Evolutionary conservation across 2,888 invertebrate species (phyloP).

Genomic region (Boloria selene): DNA sequence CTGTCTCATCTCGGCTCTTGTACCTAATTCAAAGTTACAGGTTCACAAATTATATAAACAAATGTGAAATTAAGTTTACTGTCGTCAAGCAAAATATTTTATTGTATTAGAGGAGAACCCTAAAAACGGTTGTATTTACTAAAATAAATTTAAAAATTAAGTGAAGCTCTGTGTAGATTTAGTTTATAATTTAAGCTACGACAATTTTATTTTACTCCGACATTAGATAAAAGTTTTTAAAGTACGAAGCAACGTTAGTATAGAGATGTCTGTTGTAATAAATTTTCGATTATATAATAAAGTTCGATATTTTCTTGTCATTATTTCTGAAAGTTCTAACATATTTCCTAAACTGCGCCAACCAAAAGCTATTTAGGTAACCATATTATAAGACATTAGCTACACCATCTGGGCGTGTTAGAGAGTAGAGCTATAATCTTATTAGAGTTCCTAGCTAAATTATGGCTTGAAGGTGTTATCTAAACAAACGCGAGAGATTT

Average conservation of each 20-base stretch:
- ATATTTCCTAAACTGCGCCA: slow-evolving; percentile 40
- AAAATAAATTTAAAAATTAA: too few species aligned
- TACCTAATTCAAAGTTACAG: slow-evolving; percentile 53
- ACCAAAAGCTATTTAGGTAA: slow-evolving; percentile 47
- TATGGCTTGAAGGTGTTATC: slow-evolving; percentile 53
- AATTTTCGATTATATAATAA: slow-evolving; percentile 12
- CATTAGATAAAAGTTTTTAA: too few species aligned
- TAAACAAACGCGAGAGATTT: slow-evolving; percentile 72
- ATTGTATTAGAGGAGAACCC: slow-evolving; percentile 34
- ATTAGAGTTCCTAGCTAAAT: slow-evolving; percentile 50
- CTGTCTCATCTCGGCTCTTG: slow-evolving; percentile 20
- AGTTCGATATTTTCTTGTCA: slow-evolving; percentile 24
- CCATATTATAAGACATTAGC: slow-evolving; percentile 45
- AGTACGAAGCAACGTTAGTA: background rate
- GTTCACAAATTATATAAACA: slow-evolving; percentile 63
- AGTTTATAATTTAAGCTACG: too few species aligned
- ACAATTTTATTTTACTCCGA: too few species aligned
- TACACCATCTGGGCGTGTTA: slow-evolving; percentile 44
- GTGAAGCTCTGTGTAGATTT: too few species aligned
- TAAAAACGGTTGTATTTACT: too few species aligned
- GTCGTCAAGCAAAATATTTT: slow-evolving; percentile 58
- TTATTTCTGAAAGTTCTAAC: slow-evolving; percentile 32
- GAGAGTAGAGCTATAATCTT: slow-evolving; percentile 48
- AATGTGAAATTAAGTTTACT: slow-evolving; percentile 58
- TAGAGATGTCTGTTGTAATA: background rate